Evolutionary conservation across 2,113 vertebrate genomes (phyloP).

Genomic region (Chitala chitala): DNA sequence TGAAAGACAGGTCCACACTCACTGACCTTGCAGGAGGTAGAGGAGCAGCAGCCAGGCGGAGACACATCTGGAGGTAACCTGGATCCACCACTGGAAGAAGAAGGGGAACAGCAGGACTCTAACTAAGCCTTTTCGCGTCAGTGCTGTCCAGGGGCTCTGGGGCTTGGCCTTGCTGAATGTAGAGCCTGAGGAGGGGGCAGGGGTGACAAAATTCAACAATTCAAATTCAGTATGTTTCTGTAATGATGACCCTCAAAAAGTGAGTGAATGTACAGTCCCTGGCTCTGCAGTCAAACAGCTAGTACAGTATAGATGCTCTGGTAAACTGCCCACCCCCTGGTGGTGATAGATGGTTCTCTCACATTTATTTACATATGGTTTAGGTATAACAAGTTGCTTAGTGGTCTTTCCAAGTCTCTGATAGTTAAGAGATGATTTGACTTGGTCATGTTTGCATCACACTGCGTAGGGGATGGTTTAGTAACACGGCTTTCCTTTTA

Average conservation of each 20-base stretch:
- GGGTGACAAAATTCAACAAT: background rate
- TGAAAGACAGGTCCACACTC: background rate
- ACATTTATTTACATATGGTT: too few species aligned
- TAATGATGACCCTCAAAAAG: background rate
- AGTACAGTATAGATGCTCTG: too few species aligned
- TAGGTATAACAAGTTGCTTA: too few species aligned
- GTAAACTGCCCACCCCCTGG: too few species aligned
- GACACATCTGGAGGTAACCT: slow-evolving; percentile 84
- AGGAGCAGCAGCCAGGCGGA: slow-evolving; percentile 82
- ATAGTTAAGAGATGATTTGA: too few species aligned
- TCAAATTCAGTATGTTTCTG: background rate
- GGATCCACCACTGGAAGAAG: slow-evolving; percentile 96
- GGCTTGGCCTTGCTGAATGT: slow-evolving; percentile 97
- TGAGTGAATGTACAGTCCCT: too few species aligned
- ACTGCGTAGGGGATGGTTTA: too few species aligned
- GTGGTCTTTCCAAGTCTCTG: too few species aligned
- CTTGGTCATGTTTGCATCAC: too few species aligned
- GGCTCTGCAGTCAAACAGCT: too few species aligned
- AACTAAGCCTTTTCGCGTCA: slow-evolving; percentile 90
- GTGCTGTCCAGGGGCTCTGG: slow-evolving; percentile 84
- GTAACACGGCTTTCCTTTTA: too few species aligned
- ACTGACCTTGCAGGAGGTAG: slow-evolving; percentile 87
- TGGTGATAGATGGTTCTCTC: too few species aligned
- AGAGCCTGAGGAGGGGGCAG: slow-evolving; percentile 67
- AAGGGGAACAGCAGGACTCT: slow-evolving; percentile 87